Evolutionary conservation across 2,888 invertebrate species (phyloP).

Genomic region (Cataglyphis livida): DNA sequence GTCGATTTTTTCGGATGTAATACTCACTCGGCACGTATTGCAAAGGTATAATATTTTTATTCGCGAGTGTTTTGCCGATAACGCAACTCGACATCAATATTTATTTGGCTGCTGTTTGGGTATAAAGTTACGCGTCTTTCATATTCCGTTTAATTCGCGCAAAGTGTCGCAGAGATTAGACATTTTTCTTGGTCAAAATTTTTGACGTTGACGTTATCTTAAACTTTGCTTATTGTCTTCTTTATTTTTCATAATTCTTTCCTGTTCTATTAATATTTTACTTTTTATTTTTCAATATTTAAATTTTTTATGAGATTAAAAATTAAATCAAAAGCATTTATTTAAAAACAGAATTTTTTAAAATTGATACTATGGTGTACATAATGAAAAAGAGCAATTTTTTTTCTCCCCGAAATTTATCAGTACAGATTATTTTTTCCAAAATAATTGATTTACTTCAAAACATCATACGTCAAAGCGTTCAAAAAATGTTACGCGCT

Average conservation of each 20-base stretch:
- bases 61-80: background rate
- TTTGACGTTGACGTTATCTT: background rate
- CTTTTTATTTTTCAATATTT: background rate
- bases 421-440: background rate
- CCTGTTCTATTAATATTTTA: background rate
- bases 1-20: conserved; percentile 25
- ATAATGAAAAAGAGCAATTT: background rate
- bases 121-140: background rate
- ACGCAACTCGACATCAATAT: conserved; percentile 7
- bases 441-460: background rate
- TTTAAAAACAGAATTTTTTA: background rate
- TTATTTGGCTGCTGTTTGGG: conserved; percentile 12
- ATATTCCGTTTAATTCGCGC: background rate
- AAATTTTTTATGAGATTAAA: conserved; percentile 7
- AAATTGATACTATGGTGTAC: background rate
- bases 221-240: background rate
- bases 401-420: background rate
- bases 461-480: background rate
- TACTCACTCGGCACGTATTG: background rate
- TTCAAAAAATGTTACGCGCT: background rate
- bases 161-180: background rate
- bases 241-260: conserved; percentile 3
- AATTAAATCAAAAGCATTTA: too few species aligned
- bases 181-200: background rate
- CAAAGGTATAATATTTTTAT: background rate